Conservation (phyloP, 1,140 invertebrate species). For the Ceratina calcarata region DNA sequence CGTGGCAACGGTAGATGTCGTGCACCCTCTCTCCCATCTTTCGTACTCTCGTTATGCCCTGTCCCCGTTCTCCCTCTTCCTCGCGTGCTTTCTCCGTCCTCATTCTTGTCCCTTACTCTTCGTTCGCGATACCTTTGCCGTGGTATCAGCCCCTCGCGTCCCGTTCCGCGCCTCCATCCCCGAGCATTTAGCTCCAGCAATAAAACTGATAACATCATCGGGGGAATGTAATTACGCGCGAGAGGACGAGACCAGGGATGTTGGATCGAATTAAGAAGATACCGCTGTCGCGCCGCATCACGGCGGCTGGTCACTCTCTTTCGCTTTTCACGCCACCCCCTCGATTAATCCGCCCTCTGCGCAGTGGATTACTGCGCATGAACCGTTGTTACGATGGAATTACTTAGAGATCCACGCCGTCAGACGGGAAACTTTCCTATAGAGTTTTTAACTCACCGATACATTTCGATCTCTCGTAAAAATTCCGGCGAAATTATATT, state of each 20-base stretch:
- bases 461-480: too few relatives aligned
- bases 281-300: slow-evolving; percentile 16
- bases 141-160: slow-evolving; percentile 15
- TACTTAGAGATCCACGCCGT: too few relatives aligned
- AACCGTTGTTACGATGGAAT: too few relatives aligned
- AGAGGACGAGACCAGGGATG: slow-evolving; percentile 49
- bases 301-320: slow-evolving; percentile 38
- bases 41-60: slow-evolving; percentile 16
- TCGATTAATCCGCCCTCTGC: slow-evolving; percentile 34
- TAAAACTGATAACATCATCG: slow-evolving; percentile 78
- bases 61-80: neutral
- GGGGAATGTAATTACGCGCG: slow-evolving; percentile 77
- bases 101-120: neutral
- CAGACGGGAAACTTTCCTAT: too few relatives aligned
- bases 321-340: slow-evolving; percentile 43
- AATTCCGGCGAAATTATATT: too few relatives aligned
- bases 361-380: neutral
- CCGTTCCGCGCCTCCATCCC: neutral
- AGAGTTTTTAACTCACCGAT: too few relatives aligned
- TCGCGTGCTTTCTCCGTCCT: neutral
- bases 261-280: slow-evolving; percentile 66
- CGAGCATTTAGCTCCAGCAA: slow-evolving; percentile 50
- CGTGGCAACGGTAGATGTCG: slow-evolving; percentile 69
- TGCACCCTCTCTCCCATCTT: slow-evolving; percentile 34
- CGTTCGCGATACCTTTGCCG: slow-evolving; percentile 30